These are phyloP conservation scores for Catharus minimus DNA, from an alignment of 2,113 vertebrate species.

Conservation along the genomic window DNA sequence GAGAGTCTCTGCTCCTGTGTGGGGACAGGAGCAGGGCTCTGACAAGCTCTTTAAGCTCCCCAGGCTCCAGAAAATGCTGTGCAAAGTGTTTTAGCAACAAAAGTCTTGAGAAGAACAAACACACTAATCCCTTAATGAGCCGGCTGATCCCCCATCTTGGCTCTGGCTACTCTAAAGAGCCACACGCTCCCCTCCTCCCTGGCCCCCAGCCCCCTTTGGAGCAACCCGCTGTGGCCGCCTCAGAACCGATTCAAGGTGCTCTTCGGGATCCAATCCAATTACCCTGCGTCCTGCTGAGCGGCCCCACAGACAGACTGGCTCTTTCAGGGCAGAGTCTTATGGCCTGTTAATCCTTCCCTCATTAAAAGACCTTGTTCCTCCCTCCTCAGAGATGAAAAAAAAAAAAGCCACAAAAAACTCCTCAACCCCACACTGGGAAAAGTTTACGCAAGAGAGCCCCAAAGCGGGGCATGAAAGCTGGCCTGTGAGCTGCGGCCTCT, in stretches of 20 bases:
- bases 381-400: conserved; percentile 71
- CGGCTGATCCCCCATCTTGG: conserved; percentile 87
- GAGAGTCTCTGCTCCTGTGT: background rate
- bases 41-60: conserved; percentile 82
- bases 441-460: conserved; percentile 82
- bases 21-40: conserved; percentile 73
- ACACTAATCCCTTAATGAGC: conserved; percentile 94
- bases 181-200: conserved; percentile 64
- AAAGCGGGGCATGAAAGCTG: conserved; percentile 69
- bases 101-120: conserved; percentile 87
- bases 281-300: conserved; percentile 86
- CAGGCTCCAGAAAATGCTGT: conserved; percentile 87
- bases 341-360: conserved; percentile 79
- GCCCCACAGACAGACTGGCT: conserved; percentile 85
- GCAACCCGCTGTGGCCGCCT: conserved; percentile 74
- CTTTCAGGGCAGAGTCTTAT: conserved; percentile 80
- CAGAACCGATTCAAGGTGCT: conserved; percentile 84
- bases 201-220: conserved; percentile 59
- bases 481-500: background rate
- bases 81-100: conserved; percentile 90
- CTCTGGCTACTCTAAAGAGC: conserved; percentile 77
- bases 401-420: background rate
- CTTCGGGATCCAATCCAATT: conserved; percentile 87
- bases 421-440: conserved; percentile 50
- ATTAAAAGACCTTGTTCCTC: conserved; percentile 84